A percentile compares a stretch with the other conserved stretches of the same genome.
These are phyloP conservation scores for Paracentrotus lividus DNA, from an alignment of 53 echinoderm and acorn worm genomes.

Conservation along the genomic window DNA sequence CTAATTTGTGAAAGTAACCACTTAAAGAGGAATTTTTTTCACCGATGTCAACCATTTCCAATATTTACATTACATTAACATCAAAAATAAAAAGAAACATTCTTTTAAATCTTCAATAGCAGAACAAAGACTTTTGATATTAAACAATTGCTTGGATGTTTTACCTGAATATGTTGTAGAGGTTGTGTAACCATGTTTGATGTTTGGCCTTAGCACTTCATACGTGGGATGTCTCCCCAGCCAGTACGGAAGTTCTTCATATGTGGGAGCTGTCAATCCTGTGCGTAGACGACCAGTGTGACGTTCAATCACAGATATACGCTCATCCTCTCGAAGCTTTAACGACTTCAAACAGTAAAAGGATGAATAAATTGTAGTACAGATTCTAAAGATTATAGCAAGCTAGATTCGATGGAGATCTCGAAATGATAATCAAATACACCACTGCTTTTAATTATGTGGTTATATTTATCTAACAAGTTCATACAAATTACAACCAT, in stretches of 20 bases:
- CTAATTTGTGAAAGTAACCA: no score
- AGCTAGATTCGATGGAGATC: neutral
- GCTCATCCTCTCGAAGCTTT: constrained; percentile 80
- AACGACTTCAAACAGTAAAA: constrained; percentile 6
- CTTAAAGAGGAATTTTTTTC: no score
- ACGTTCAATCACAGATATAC: constrained; percentile 91
- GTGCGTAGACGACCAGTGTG: constrained; percentile 94
- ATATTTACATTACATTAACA: no score
- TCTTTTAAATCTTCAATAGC: no score
- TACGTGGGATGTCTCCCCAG: constrained; percentile 92
- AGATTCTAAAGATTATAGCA: neutral
- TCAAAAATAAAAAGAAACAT: no score
- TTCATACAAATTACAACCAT: neutral
- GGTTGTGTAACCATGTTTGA: constrained; percentile 69
- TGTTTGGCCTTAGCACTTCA: constrained; percentile 90
- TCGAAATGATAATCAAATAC: neutral
- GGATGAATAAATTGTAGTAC: neutral
- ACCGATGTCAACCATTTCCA: no score
- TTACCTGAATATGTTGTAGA: constrained; percentile 14
- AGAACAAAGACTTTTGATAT: no score
- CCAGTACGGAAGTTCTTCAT: constrained; percentile 87
- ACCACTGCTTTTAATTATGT: neutral
- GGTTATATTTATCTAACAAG: neutral
- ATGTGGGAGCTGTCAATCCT: constrained; percentile 88
- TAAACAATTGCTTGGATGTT: no score